Conservation (phyloP, 2,797 vertebrate genomes). For the Parambassis ranga region DNA sequence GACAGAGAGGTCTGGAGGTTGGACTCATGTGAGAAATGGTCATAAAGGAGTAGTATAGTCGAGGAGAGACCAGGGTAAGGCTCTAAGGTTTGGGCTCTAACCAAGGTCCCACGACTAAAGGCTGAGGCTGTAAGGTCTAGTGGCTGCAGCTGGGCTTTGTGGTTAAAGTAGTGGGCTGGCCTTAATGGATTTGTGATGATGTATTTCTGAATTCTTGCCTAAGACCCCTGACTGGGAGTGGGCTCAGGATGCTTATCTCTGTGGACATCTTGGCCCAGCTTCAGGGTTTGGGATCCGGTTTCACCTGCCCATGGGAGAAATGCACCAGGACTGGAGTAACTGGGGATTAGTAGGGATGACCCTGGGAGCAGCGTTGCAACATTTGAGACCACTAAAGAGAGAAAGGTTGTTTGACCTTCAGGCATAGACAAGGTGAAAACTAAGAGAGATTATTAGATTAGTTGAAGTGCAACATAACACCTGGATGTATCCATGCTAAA, state of each 20-base stretch:
- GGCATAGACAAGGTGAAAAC: conserved; percentile 85
- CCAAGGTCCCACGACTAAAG: conserved; percentile 18
- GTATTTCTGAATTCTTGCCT: conserved; percentile 91
- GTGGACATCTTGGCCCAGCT: conserved; percentile 90
- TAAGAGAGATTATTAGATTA: conserved; percentile 86
- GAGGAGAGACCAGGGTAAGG: conserved; percentile 53
- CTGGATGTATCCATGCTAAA: conserved; percentile 55
- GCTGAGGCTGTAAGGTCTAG: conserved; percentile 40
- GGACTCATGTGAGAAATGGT: background rate
- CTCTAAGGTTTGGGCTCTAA: conserved; percentile 69
- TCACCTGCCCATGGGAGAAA: conserved; percentile 89
- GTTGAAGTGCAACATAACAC: conserved; percentile 76
- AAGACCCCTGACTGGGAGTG: conserved; percentile 84
- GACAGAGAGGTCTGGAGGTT: background rate
- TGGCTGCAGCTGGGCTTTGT: conserved; percentile 66
- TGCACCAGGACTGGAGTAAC: conserved; percentile 84
- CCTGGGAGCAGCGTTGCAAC: conserved; percentile 85
- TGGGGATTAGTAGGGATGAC: conserved; percentile 93
- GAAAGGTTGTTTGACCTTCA: conserved; percentile 86
- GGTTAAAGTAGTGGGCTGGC: conserved; percentile 63
- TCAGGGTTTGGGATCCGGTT: conserved; percentile 90
- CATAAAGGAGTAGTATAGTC: background rate
- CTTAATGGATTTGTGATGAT: conserved; percentile 94
- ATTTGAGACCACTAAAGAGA: conserved; percentile 95
- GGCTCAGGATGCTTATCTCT: conserved; percentile 91